phyloP scores from a whole-genome alignment of 2,113 vertebrate genomes.

The Mastomys natalensis region DNA sequence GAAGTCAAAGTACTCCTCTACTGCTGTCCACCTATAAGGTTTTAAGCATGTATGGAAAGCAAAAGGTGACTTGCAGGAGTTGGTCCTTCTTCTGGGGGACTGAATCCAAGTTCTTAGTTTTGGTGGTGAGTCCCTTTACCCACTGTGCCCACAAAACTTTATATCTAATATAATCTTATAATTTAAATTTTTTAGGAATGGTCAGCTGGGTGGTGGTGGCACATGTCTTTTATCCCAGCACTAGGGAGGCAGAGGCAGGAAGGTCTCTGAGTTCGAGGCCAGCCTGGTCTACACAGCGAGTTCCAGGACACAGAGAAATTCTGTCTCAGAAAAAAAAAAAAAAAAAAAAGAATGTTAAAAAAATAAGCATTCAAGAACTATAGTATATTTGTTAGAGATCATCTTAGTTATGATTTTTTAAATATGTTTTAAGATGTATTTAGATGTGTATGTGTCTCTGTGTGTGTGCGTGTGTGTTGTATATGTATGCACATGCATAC shows the following conservation, averaged over 20 bases:
- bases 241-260: neutral
- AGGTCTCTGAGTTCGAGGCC: neutral
- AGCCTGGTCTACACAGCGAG: neutral
- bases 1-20: neutral
- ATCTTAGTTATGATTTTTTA: neutral
- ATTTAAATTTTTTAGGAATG: constrained; percentile 12
- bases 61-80: too few species aligned
- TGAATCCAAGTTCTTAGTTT: neutral
- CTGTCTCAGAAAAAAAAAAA: neutral
- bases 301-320: neutral
- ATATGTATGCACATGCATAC: neutral
- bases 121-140: neutral
- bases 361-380: constrained; percentile 39
- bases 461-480: neutral
- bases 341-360: neutral
- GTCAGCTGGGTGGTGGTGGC: neutral
- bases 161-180: neutral
- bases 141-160: neutral
- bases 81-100: too few species aligned
- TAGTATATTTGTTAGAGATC: neutral
- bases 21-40: neutral
- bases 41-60: neutral
- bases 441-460: neutral
- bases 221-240: neutral
- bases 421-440: neutral